Percentiles rank a stretch among this genome's conserved stretches.
phyloP scores from a whole-genome alignment of 2,888 invertebrate species.

The Ectobius pallidus region DNA sequence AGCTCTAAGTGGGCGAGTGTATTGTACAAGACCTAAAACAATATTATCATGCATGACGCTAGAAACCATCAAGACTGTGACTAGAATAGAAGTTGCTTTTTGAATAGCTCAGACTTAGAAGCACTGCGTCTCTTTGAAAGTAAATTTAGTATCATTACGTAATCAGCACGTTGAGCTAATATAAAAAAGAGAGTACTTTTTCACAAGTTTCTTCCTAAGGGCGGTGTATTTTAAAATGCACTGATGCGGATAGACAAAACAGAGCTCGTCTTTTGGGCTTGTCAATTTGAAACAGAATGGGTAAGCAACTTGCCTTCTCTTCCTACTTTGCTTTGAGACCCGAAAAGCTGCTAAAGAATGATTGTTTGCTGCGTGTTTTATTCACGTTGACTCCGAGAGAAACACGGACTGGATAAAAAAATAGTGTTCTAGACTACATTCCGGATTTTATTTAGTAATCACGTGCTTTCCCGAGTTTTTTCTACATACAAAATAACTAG shows the following conservation, averaged over 20 bases:
- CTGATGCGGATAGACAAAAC: constrained; percentile 1
- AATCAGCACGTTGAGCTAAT: constrained; percentile 9
- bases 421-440: no score
- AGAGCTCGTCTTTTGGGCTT: background rate
- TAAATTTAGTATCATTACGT: background rate
- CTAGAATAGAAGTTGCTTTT: no score
- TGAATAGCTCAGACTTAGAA: background rate
- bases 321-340: background rate
- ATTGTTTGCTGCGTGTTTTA: constrained; percentile 26
- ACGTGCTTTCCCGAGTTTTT: background rate
- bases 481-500: background rate
- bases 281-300: constrained; percentile 25
- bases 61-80: no score
- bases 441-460: no score
- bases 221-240: constrained; percentile 9
- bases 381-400: background rate
- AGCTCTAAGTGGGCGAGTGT: no score
- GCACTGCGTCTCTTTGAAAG: background rate
- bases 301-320: constrained; percentile 17
- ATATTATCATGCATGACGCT: no score
- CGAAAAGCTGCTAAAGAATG: constrained; percentile 18
- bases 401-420: background rate
- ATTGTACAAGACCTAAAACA: no score
- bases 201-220: background rate
- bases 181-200: background rate